Evolutionary conservation across 2,113 vertebrate genomes (phyloP).

Genomic region (Terrapene triunguis): DNA sequence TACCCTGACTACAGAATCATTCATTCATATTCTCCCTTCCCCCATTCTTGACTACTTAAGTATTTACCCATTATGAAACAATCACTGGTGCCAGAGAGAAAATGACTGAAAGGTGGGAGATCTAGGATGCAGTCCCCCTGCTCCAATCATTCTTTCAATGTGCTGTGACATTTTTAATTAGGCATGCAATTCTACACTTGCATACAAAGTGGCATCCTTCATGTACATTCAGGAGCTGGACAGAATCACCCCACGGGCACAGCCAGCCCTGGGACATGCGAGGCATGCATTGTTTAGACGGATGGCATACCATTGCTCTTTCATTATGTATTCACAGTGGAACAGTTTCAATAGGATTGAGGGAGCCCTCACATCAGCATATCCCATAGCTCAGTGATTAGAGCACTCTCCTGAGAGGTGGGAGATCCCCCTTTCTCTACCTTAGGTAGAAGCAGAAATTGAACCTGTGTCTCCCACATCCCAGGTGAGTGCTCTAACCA

Average conservation of each 20-base stretch:
- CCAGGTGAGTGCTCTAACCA: not conserved
- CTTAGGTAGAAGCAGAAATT: not conserved
- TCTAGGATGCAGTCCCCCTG: not conserved
- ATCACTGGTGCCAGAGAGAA: not conserved
- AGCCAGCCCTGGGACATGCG: not conserved
- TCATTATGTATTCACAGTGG: not conserved
- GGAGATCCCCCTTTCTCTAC: not conserved
- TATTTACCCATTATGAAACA: not conserved
- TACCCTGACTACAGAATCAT: not conserved
- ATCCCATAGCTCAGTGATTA: not conserved
- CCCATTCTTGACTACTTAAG: not conserved
- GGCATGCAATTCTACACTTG: not conserved
- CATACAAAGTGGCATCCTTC: not conserved
- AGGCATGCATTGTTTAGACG: not conserved
- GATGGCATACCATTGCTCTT: not conserved
- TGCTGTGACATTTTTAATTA: not conserved
- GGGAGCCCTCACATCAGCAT: not conserved
- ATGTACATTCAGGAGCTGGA: not conserved
- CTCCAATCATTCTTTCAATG: not conserved
- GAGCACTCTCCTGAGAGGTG: not conserved
- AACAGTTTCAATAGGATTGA: not conserved
- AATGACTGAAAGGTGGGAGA: not conserved
- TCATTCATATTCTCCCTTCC: not conserved
- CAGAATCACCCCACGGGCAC: not conserved
- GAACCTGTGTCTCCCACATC: not conserved